phyloP scores from a whole-genome alignment of 2,888 invertebrate species.

The Ferdinandea cuprea region DNA sequence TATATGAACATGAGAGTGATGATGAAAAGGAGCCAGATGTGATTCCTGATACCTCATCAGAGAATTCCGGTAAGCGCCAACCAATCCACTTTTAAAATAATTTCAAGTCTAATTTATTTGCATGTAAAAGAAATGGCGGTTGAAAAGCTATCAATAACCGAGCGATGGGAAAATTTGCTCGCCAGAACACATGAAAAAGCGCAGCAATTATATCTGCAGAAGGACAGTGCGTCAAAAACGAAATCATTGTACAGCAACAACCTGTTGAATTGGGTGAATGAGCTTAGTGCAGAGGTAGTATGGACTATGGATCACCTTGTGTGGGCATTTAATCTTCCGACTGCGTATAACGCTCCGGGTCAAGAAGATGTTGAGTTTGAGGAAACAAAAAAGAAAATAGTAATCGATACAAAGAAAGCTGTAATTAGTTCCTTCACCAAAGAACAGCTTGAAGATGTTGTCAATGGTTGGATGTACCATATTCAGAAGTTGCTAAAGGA shows the following conservation, averaged over 20 bases:
- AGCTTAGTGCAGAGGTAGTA: constrained; percentile 84
- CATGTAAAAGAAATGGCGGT: constrained; percentile 42
- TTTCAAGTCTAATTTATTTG: background rate
- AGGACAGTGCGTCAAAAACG: constrained; percentile 77
- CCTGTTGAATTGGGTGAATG: constrained; percentile 83
- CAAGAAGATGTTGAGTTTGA: constrained; percentile 82
- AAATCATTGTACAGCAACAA: constrained; percentile 79
- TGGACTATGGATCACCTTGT: constrained; percentile 82
- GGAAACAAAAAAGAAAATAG: constrained; percentile 80
- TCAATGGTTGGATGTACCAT: constrained; percentile 84
- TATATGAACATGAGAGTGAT: constrained; percentile 3
- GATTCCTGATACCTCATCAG: constrained; percentile 12
- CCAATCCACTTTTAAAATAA: background rate
- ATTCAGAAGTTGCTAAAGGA: constrained; percentile 82
- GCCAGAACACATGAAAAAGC: constrained; percentile 84
- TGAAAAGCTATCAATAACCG: constrained; percentile 84
- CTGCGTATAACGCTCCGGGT: constrained; percentile 81
- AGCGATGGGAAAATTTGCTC: constrained; percentile 84
- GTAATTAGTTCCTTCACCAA: constrained; percentile 80
- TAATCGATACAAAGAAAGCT: constrained; percentile 80
- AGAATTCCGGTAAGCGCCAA: constrained; percentile 36
- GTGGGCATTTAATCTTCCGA: constrained; percentile 82
- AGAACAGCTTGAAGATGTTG: constrained; percentile 84
- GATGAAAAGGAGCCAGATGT: constrained; percentile 6
- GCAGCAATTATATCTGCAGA: constrained; percentile 80